These are phyloP conservation scores for Amphipoea oculea DNA, from an alignment of 2,888 invertebrate genomes.

Conservation along the genomic window DNA sequence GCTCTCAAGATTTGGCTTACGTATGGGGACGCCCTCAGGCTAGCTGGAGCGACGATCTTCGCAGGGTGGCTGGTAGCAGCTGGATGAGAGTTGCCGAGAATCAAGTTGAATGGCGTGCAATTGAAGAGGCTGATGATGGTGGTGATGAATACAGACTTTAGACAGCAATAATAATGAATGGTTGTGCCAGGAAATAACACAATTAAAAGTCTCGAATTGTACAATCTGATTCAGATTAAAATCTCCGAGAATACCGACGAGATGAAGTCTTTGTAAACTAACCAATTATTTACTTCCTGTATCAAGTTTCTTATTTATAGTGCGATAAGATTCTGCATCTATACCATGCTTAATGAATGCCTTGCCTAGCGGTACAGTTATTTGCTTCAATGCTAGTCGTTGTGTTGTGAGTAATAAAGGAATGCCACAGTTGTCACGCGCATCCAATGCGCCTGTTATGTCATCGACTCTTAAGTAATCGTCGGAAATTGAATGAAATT, in stretches of 20 bases:
- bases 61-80: not conserved
- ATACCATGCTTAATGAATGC: conserved; percentile 27
- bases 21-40: not conserved
- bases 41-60: not conserved
- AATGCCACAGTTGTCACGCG: conserved; percentile 53
- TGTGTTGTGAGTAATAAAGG: conserved; percentile 43
- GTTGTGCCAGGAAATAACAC: conserved; percentile 14
- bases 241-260: conserved; percentile 21
- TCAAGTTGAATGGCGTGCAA: not conserved
- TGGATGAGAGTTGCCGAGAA: not conserved
- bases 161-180: not conserved
- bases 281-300: conserved; percentile 47
- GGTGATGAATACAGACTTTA: too few species aligned
- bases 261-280: conserved; percentile 31
- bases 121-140: not conserved
- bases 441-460: conserved; percentile 50
- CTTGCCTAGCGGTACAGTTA: conserved; percentile 25
- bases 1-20: not conserved
- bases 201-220: conserved; percentile 12
- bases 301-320: conserved; percentile 41
- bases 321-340: conserved; percentile 54
- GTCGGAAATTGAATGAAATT: conserved; percentile 50
- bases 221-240: conserved; percentile 41
- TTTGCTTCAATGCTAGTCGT: conserved; percentile 35
- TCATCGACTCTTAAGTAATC: conserved; percentile 48